Conservation (phyloP, 1,140 invertebrate species). For the Brachionus rubens region DNA sequence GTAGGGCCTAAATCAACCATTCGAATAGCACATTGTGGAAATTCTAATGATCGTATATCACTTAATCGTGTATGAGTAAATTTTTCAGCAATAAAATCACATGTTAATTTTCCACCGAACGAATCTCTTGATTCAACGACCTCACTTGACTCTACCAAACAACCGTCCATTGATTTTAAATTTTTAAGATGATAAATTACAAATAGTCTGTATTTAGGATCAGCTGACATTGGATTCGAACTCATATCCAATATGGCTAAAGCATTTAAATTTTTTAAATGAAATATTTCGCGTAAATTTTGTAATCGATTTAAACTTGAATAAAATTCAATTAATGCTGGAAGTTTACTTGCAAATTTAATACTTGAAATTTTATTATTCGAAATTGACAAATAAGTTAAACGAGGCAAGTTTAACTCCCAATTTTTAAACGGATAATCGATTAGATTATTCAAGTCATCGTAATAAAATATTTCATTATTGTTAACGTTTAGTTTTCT, state of each 20-base stretch:
- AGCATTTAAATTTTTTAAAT: conserved; percentile 55
- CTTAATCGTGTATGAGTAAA: conserved; percentile 52
- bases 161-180: conserved; percentile 58
- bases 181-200: conserved; percentile 58
- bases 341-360: conserved; percentile 48
- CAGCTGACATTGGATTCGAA: conserved; percentile 56
- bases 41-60: conserved; percentile 56
- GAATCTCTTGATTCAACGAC: conserved; percentile 55
- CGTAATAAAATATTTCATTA: conserved; percentile 72
- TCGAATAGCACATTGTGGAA: conserved; percentile 55
- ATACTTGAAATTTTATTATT: conserved; percentile 50
- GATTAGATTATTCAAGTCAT: conserved; percentile 50
- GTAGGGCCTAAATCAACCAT: conserved; percentile 56
- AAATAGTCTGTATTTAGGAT: conserved; percentile 58
- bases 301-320: conserved; percentile 56
- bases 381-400: conserved; percentile 56
- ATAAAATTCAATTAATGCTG: conserved; percentile 56
- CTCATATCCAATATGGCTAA: conserved; percentile 58
- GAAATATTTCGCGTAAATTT: conserved; percentile 57
- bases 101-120: conserved; percentile 59
- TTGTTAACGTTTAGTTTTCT: conserved; percentile 79
- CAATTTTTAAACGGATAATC: conserved; percentile 17
- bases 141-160: conserved; percentile 56
- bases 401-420: conserved; percentile 48
- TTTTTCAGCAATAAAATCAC: conserved; percentile 59